These are phyloP conservation scores for Marcusenius ussheri DNA, from an alignment of 2,113 vertebrate species.

Conservation along the genomic window DNA sequence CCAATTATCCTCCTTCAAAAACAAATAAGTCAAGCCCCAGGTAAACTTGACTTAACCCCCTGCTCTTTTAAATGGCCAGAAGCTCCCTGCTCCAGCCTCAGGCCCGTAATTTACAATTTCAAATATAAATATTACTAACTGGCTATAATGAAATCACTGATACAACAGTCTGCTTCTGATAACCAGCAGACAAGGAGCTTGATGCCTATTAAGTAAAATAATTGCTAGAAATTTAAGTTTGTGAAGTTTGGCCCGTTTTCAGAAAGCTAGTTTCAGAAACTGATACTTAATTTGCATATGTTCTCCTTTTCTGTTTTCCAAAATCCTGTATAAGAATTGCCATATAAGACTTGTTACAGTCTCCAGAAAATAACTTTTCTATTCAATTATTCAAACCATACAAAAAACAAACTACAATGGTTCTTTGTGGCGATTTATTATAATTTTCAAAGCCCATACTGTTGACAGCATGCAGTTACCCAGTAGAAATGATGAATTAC, in stretches of 20 bases:
- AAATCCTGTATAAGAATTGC: background rate
- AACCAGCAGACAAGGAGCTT: background rate
- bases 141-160: background rate
- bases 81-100: background rate
- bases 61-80: background rate
- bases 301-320: background rate
- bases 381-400: background rate
- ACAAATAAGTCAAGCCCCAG: too few relatives aligned
- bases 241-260: background rate
- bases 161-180: background rate
- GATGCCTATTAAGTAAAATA: background rate
- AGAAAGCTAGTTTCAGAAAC: background rate
- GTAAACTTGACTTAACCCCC: too few relatives aligned
- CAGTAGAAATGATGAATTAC: background rate
- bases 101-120: background rate
- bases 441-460: background rate
- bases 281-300: background rate
- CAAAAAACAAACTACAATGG: background rate
- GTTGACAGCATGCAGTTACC: background rate
- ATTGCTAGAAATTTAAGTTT: background rate
- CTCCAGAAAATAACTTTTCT: background rate
- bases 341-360: background rate
- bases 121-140: background rate
- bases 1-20: too few relatives aligned
- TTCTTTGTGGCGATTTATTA: background rate